Conservation (phyloP, 2,888 invertebrate species). For the Cosmia pyralina region DNA sequence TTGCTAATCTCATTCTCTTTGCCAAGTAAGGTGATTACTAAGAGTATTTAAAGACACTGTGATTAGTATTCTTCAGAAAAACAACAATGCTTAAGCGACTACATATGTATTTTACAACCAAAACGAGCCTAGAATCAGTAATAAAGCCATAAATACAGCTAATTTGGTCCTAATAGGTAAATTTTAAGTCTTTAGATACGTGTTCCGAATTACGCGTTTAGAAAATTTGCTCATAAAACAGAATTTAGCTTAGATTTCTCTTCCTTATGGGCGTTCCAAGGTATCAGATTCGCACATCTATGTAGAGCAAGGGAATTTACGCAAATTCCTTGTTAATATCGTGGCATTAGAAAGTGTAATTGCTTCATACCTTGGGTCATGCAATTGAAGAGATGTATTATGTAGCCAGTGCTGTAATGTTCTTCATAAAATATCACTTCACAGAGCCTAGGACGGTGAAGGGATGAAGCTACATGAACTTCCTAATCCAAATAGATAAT, state of each 20-base stretch:
- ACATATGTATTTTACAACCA: not conserved
- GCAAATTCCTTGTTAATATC: conserved; percentile 55
- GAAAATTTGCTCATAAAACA: conserved; percentile 34
- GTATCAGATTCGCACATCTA: conserved; percentile 51
- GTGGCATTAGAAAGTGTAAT: conserved; percentile 53
- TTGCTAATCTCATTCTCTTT: not conserved
- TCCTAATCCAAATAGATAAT: too few relatives aligned
- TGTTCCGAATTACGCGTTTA: conserved; percentile 42
- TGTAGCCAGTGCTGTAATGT: not conserved
- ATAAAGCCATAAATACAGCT: conserved; percentile 34
- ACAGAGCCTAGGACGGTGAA: too few relatives aligned
- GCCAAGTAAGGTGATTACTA: not conserved
- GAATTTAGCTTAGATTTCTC: conserved; percentile 47
- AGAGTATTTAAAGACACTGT: not conserved
- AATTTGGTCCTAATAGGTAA: conserved; percentile 28
- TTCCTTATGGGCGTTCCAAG: conserved; percentile 54
- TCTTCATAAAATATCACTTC: too few relatives aligned
- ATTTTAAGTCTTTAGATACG: conserved; percentile 36
- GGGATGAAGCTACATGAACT: too few relatives aligned
- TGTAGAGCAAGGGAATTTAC: conserved; percentile 51
- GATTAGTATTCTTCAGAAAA: not conserved
- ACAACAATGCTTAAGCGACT: not conserved
- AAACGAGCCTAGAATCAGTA: conserved; percentile 34
- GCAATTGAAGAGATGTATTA: conserved; percentile 8
- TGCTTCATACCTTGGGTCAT: conserved; percentile 27